Conservation (phyloP, 92 coral and sea anemone genomes). For the Palythoa heliodiscus region DNA sequence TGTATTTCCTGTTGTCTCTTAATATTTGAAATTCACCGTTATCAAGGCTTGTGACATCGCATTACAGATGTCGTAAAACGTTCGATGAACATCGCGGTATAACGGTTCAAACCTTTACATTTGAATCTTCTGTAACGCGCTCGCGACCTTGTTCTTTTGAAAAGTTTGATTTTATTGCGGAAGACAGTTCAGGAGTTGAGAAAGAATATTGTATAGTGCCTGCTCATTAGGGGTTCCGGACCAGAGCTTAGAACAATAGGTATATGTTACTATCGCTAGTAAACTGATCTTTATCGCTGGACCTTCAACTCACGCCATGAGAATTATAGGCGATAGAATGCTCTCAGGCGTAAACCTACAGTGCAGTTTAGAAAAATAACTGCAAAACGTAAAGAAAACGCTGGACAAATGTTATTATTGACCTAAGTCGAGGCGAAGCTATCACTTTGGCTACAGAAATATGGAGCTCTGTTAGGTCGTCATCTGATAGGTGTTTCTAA, state of each 20-base stretch:
- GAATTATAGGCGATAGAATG: conserved; percentile 7
- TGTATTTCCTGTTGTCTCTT: conserved; percentile 76
- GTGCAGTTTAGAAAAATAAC: conserved; percentile 7
- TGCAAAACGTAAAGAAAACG: background rate
- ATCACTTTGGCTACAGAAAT: conserved; percentile 58
- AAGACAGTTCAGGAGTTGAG: conserved; percentile 39
- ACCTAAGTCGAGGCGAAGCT: conserved; percentile 12
- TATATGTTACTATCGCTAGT: conserved; percentile 74
- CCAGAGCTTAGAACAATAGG: conserved; percentile 76
- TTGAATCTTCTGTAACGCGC: conserved; percentile 13
- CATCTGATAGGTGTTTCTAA: conserved; percentile 76
- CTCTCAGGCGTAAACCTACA: conserved; percentile 10
- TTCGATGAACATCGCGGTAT: conserved; percentile 22
- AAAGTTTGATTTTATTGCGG: conserved; percentile 51
- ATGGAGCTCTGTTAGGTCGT: conserved; percentile 65
- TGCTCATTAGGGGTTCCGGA: conserved; percentile 64
- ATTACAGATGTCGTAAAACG: conserved; percentile 58
- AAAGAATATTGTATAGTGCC: conserved; percentile 34
- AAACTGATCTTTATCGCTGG: conserved; percentile 80
- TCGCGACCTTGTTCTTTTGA: conserved; percentile 39
- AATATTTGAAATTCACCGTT: conserved; percentile 75
- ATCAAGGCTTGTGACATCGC: conserved; percentile 55
- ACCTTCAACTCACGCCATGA: conserved; percentile 64
- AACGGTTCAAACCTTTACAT: conserved; percentile 53
- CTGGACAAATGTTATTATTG: conserved; percentile 11